These are phyloP conservation scores for Arvicanthis niloticus DNA, from an alignment of 2,113 vertebrate genomes.

Conservation along the genomic window DNA sequence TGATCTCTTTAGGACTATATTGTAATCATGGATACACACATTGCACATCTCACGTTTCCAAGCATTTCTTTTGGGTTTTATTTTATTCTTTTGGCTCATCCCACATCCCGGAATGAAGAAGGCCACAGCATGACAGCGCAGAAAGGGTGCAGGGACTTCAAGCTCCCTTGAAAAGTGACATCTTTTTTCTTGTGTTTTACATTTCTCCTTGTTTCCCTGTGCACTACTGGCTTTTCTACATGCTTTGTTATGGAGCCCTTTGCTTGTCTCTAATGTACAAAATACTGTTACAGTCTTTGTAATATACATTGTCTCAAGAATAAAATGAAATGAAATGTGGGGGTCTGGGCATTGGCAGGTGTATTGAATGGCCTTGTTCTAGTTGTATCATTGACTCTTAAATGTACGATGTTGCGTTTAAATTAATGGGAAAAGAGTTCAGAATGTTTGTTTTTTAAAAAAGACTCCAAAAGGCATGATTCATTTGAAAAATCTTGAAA, in stretches of 20 bases:
- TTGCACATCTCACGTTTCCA: constrained; percentile 80
- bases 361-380: constrained; percentile 47
- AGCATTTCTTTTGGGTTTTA: constrained; percentile 79
- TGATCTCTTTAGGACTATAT: constrained; percentile 84
- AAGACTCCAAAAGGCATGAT: constrained; percentile 68
- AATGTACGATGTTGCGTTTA: constrained; percentile 56
- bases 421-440: not conserved
- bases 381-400: constrained; percentile 44
- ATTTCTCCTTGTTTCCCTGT: constrained; percentile 82
- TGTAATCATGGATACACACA: constrained; percentile 80
- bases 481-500: constrained; percentile 78
- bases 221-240: constrained; percentile 83
- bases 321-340: constrained; percentile 34
- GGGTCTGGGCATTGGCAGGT: constrained; percentile 3
- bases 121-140: constrained; percentile 84
- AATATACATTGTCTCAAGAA: constrained; percentile 63
- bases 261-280: constrained; percentile 75
- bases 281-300: constrained; percentile 59
- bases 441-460: not conserved
- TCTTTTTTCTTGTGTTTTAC: constrained; percentile 84
- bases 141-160: constrained; percentile 71
- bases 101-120: constrained; percentile 85
- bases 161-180: constrained; percentile 66
- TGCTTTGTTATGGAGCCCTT: constrained; percentile 77
- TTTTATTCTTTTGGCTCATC: constrained; percentile 79